Conservation (phyloP, 2,113 vertebrate species). For the Thalassarche chlororhynchos region DNA sequence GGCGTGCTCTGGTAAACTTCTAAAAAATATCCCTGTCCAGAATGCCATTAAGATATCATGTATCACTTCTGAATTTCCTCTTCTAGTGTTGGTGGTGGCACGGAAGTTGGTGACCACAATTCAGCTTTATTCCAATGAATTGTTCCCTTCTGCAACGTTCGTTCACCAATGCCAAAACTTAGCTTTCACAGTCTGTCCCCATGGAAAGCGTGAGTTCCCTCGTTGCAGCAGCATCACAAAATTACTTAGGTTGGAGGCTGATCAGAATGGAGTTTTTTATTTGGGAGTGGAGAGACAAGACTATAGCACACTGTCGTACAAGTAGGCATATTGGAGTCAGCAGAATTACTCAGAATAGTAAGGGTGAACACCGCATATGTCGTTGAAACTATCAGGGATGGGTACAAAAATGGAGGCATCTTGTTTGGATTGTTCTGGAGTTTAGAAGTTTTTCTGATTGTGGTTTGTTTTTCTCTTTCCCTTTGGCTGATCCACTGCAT, state of each 20-base stretch:
- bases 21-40: not conserved
- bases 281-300: not conserved
- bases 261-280: not conserved
- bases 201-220: not conserved
- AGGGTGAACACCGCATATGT: not conserved
- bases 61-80: constrained; percentile 14
- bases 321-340: not conserved
- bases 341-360: not conserved
- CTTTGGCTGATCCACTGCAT: not conserved
- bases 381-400: not conserved
- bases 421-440: not conserved
- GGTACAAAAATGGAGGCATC: not conserved
- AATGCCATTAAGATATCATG: not conserved
- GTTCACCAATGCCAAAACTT: not conserved
- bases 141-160: not conserved
- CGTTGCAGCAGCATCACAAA: not conserved
- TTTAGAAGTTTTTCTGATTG: not conserved
- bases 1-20: not conserved
- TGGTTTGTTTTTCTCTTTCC: not conserved
- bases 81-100: not conserved
- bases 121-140: not conserved
- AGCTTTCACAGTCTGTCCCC: not conserved
- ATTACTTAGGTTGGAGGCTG: not conserved
- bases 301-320: not conserved
- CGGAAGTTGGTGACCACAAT: not conserved